phyloP scores from a whole-genome alignment of 2,888 invertebrate genomes.

The Trissolcus japonicus region DNA sequence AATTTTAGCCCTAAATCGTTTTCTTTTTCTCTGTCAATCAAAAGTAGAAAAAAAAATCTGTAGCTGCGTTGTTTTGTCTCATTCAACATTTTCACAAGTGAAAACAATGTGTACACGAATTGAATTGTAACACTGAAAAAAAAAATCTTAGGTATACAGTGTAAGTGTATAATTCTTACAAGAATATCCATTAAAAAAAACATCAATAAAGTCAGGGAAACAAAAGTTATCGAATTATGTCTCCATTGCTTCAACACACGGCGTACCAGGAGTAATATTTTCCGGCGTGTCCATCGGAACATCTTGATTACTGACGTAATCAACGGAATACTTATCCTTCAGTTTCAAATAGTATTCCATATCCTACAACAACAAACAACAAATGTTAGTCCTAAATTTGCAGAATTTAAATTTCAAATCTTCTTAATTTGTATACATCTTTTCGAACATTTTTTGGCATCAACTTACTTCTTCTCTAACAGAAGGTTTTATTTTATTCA shows the following conservation, averaged over 20 bases:
- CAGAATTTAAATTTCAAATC: too few species aligned
- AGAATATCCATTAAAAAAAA: conserved; percentile 47
- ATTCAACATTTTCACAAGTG: too few species aligned
- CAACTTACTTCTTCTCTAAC: conserved; percentile 83
- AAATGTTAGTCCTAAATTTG: too few species aligned
- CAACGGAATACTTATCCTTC: conserved; percentile 81
- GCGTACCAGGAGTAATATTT: conserved; percentile 62
- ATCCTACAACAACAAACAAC: conserved; percentile 79
- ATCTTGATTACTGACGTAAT: conserved; percentile 77
- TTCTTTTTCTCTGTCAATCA: too few species aligned
- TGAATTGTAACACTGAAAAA: too few species aligned
- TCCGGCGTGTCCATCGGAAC: conserved; percentile 78
- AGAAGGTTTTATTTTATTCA: conserved; percentile 90
- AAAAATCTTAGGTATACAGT: conserved; percentile 7
- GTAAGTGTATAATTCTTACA: conserved; percentile 20
- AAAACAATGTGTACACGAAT: too few species aligned
- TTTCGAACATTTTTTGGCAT: neutral
- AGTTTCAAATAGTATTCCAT: conserved; percentile 47
- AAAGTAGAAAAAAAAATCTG: too few species aligned
- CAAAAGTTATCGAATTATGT: conserved; percentile 61
- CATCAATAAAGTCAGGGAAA: conserved; percentile 20
- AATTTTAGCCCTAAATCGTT: too few species aligned
- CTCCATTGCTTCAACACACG: conserved; percentile 69
- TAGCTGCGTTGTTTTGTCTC: too few species aligned
- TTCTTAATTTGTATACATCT: too few species aligned